phyloP scores from a whole-genome alignment of 2,113 vertebrate species.

The Raja brachyura region DNA sequence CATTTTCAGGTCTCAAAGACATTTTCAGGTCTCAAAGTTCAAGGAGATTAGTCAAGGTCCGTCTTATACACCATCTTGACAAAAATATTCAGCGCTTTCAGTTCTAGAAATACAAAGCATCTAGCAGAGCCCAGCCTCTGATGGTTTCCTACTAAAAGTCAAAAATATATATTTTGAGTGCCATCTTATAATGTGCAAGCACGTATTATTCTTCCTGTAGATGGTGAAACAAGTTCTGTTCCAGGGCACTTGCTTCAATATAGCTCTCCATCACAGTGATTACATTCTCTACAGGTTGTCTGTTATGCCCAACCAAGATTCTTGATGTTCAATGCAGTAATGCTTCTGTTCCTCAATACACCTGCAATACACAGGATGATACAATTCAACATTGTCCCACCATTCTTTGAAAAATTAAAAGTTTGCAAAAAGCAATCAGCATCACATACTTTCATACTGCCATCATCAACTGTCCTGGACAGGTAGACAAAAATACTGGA shows the following conservation, averaged over 20 bases:
- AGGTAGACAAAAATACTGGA: no score
- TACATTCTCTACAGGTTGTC: not conserved
- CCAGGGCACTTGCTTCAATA: not conserved
- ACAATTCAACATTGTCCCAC: not conserved
- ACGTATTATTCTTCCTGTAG: not conserved
- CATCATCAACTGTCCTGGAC: not conserved
- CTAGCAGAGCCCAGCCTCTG: not conserved
- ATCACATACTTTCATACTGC: not conserved
- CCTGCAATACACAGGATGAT: conserved; percentile 7
- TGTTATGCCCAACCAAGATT: not conserved
- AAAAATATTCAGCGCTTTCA: not conserved
- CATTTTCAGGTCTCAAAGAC: not conserved
- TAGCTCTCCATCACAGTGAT: not conserved
- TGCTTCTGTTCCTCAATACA: not conserved
- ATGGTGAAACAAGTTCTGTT: not conserved
- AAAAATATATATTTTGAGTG: not conserved
- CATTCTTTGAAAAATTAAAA: not conserved
- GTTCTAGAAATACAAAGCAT: not conserved
- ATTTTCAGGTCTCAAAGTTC: not conserved
- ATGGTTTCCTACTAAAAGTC: not conserved
- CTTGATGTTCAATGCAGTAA: not conserved
- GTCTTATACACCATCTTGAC: not conserved
- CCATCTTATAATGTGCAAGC: not conserved
- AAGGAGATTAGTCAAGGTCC: not conserved
- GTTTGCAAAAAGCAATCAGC: not conserved